These are phyloP conservation scores for Galeopterus variegatus DNA, from an alignment of 2,113 vertebrate genomes.

Conservation along the genomic window DNA sequence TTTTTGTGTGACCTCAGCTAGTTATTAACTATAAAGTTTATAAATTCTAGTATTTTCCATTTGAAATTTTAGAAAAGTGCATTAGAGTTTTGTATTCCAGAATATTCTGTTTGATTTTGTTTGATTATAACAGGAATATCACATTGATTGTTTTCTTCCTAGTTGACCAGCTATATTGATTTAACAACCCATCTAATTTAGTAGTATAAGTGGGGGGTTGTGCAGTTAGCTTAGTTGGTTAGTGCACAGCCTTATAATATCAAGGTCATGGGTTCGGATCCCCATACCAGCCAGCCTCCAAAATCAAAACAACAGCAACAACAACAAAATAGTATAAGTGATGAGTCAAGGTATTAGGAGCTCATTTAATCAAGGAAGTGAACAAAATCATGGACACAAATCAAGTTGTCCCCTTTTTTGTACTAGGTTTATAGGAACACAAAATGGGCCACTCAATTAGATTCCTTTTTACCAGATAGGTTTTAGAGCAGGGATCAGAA, in stretches of 20 bases:
- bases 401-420: not conserved
- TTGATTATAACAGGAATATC: not conserved
- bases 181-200: not conserved
- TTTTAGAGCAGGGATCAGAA: not conserved
- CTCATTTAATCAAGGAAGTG: not conserved
- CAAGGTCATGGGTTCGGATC: too few species aligned
- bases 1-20: not conserved
- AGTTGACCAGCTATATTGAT: not conserved
- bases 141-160: not conserved
- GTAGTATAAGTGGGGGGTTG: not conserved
- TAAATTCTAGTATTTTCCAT: not conserved
- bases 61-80: not conserved
- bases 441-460: not conserved
- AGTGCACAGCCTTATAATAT: too few species aligned
- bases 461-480: not conserved
- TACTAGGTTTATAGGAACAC: not conserved
- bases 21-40: not conserved
- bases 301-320: too few species aligned
- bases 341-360: not conserved
- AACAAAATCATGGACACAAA: not conserved
- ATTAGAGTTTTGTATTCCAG: not conserved
- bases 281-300: too few species aligned
- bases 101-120: not conserved
- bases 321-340: not conserved
- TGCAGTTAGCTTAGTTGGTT: too few species aligned